Evolutionary conservation across 2,797 vertebrate species (phyloP).

Genomic region (Phoxinus dragarum): DNA sequence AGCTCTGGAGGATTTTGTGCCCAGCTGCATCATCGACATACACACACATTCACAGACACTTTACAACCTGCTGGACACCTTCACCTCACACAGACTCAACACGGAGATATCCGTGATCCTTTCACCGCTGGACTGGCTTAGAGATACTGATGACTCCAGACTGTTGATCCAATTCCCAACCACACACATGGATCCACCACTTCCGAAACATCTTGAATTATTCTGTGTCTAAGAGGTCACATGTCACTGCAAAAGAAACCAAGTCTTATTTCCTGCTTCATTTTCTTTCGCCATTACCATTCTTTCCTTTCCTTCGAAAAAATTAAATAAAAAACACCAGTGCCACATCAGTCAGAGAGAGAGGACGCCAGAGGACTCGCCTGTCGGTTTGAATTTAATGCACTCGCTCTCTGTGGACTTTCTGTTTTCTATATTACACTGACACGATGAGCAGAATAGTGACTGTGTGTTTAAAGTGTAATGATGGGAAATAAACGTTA

Average conservation of each 20-base stretch:
- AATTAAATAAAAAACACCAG: constrained; percentile 15
- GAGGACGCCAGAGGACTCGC: constrained; percentile 41
- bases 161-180: constrained; percentile 77
- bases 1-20: constrained; percentile 43
- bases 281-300: constrained; percentile 50
- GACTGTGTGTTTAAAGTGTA: constrained; percentile 28
- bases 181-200: constrained; percentile 70
- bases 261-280: constrained; percentile 19
- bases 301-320: constrained; percentile 61
- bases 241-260: constrained; percentile 21
- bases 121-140: neutral
- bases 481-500: constrained; percentile 34
- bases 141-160: constrained; percentile 60
- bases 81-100: neutral
- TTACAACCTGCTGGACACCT: constrained; percentile 12
- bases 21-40: neutral
- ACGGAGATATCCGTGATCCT: neutral
- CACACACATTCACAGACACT: neutral
- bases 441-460: constrained; percentile 48
- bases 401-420: constrained; percentile 5
- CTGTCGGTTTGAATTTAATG: constrained; percentile 43
- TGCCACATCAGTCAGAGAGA: constrained; percentile 53
- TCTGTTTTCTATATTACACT: constrained; percentile 41
- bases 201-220: constrained; percentile 76
- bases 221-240: constrained; percentile 57